Base-by-base conservation (phyloP, 2,797 vertebrate genomes). In the Periophthalmus magnuspinnatus region DNA sequence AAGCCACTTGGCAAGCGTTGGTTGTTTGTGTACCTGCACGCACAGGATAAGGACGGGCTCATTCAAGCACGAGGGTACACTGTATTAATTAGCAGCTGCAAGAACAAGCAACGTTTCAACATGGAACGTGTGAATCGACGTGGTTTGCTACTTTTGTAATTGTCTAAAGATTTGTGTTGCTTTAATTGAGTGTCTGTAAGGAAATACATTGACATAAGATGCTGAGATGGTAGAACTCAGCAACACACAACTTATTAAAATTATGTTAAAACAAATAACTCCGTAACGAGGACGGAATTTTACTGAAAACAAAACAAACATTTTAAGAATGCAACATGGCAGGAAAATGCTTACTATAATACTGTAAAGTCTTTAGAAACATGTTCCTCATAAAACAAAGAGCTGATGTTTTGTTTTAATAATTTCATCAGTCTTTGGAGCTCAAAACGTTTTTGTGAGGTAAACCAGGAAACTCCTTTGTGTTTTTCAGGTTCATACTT, bases 1-100 rank as follows among this genome's bases (percentile, higher is more conserved):
- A 85, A 85, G 81, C 71, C 83, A 78, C 84, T 89, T 89, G 85
- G 87, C 85, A 87, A 87, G 80, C 86, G 81, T 88, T 81, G 85
- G 86, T 90, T 89, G 86, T 86, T 89, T 87, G 80, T 89, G 80
- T 88, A 90, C 87, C 89, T 91, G 89, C 83, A 76, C 69, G 34
- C 58, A 7, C 72, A 84, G 86, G 89, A 92, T 89, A 91, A 91
- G 87, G 80, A 83, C 24, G 48, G 69, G 75, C 78, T 69, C 82
- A 77, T 84, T 89, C 84, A 74, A 70, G 81, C 72, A 83, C 78
- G 83, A 75, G 78, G 83, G 81, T 82, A 65, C 81, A 78, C 76
- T n/a, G 82, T 84, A 81, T 89, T 89, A 90, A 91, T 90, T 86
- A 87, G 72, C 38, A 58, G 68, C 69, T 79, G 21, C 56, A 86